Evolutionary conservation across 35 echinoderm and acorn worm species (phyloP).

Genomic region (Amphiura filiformis): DNA sequence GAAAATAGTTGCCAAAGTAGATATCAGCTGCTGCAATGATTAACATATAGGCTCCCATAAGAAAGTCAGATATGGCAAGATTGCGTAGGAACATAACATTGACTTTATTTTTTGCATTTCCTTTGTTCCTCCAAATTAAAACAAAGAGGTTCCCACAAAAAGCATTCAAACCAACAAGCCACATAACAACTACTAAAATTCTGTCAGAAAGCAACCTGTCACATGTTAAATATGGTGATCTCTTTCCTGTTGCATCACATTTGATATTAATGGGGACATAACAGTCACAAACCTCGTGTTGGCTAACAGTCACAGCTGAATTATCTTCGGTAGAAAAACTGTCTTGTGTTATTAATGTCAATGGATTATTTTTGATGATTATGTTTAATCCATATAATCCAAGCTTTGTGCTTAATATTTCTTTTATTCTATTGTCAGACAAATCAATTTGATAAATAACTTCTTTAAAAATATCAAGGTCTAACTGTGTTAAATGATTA

Average conservation of each 20-base stretch:
- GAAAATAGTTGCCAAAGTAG: background rate
- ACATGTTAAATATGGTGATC: background rate
- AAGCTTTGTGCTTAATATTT: background rate
- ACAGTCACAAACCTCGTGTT: background rate
- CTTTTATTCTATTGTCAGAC: background rate
- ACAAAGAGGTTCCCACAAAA: background rate
- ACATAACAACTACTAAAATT: background rate
- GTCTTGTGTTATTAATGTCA: background rate
- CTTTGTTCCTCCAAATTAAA: background rate
- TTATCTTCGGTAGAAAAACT: background rate
- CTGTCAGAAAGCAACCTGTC: background rate
- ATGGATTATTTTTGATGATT: background rate
- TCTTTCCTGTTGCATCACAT: background rate
- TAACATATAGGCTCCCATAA: background rate
- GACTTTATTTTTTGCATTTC: background rate
- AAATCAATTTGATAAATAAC: no score
- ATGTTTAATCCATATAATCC: background rate
- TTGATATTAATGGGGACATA: background rate
- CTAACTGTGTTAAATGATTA: no score
- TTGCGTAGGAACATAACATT: background rate
- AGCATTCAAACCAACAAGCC: background rate
- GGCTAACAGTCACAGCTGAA: background rate
- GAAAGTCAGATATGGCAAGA: background rate
- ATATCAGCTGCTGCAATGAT: background rate
- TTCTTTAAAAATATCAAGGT: no score